Evolutionary conservation across 2,888 invertebrate species (phyloP).

Genomic region (Spatulosminthurus flaviceps): DNA sequence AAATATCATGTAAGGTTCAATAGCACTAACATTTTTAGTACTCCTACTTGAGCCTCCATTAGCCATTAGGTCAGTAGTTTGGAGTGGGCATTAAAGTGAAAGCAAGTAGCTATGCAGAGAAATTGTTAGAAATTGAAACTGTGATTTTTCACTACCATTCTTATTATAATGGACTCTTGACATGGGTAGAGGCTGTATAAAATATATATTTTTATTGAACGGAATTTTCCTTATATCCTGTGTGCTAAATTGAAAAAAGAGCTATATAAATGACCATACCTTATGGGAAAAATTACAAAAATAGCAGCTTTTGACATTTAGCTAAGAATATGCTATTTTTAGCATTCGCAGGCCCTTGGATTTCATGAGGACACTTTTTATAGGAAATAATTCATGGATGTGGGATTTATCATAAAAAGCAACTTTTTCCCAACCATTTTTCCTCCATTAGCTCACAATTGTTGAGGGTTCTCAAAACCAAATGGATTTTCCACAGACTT

Average conservation of each 20-base stretch:
- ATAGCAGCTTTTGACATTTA: too few species aligned
- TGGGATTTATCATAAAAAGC: background rate
- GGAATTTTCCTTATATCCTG: too few species aligned
- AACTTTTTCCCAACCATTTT: background rate
- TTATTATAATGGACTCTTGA: background rate
- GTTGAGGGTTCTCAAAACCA: background rate
- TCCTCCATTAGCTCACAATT: background rate
- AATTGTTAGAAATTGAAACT: background rate
- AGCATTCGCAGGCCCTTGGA: background rate
- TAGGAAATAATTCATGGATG: conserved; percentile 1
- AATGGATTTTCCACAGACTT: too few species aligned
- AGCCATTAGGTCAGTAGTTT: too few species aligned
- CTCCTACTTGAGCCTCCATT: too few species aligned
- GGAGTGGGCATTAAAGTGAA: background rate
- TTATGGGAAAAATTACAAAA: too few species aligned
- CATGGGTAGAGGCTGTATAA: too few species aligned
- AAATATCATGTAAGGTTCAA: too few species aligned
- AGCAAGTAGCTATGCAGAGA: background rate
- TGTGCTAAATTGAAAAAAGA: too few species aligned
- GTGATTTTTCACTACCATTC: background rate
- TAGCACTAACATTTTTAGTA: too few species aligned
- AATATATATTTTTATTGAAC: too few species aligned
- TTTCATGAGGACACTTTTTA: background rate
- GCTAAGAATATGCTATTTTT: background rate
- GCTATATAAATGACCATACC: too few species aligned